Percentiles rank a stretch among this genome's conserved stretches.
Evolutionary conservation across 2,113 vertebrate species (phyloP).

Genomic region (Pteropus alecto): DNA sequence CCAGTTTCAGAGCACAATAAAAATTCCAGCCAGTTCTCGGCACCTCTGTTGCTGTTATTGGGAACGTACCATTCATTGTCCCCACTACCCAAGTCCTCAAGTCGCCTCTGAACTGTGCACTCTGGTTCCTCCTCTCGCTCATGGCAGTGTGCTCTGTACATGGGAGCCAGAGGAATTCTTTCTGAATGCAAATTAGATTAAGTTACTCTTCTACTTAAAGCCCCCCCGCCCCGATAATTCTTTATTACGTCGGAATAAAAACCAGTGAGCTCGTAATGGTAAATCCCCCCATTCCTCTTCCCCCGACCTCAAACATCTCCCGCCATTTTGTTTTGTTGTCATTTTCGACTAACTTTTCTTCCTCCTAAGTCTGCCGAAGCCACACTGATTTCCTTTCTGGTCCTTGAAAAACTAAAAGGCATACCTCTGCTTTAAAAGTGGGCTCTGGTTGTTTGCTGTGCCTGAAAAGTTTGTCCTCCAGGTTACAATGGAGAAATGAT

Average conservation of each 20-base stretch:
- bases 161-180: background rate
- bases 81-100: background rate
- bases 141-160: background rate
- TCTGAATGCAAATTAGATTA: background rate
- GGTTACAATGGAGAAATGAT: background rate
- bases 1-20: background rate
- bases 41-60: rapidly evolving
- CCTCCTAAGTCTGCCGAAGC: background rate
- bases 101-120: too few species aligned
- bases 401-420: background rate
- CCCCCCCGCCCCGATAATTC: rapidly evolving
- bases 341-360: background rate
- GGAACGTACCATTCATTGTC: rapidly evolving
- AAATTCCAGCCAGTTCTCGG: background rate
- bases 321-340: too few species aligned
- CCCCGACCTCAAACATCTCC: rapidly evolving
- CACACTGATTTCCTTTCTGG: background rate
- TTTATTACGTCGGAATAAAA: background rate
- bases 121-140: background rate
- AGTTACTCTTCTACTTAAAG: background rate
- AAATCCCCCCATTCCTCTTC: background rate
- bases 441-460: background rate
- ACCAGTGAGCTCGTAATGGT: rapidly evolving
- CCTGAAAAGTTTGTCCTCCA: background rate
- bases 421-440: background rate